Evolutionary conservation across 92 coral and sea anemone genomes (phyloP).

Genomic region (Porites cylindrica): DNA sequence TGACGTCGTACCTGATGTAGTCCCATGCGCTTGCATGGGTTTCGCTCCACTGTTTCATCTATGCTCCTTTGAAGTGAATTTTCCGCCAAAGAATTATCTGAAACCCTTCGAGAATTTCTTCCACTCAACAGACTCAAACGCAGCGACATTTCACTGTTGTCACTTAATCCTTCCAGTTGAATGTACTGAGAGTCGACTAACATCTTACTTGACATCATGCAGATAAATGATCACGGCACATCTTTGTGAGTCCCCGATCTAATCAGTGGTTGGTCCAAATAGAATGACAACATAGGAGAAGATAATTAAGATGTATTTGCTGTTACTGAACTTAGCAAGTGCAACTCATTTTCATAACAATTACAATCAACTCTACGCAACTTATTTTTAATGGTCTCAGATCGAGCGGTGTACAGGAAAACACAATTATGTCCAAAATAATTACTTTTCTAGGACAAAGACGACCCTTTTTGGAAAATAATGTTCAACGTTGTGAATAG

Average conservation of each 20-base stretch:
- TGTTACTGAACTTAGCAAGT: slow-evolving; percentile 3
- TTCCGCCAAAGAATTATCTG: slow-evolving; percentile 22
- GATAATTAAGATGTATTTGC: not conserved
- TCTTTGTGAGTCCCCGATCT: slow-evolving; percentile 32
- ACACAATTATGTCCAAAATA: slow-evolving; percentile 7
- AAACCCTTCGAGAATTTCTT: slow-evolving; percentile 28
- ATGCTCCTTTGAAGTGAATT: slow-evolving; percentile 45
- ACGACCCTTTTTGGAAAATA: not conserved
- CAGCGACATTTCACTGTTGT: slow-evolving; percentile 32
- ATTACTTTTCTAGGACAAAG: slow-evolving; percentile 10
- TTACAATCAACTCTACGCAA: slow-evolving; percentile 7
- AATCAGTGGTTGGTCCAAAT: slow-evolving; percentile 33
- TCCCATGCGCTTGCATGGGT: slow-evolving; percentile 56
- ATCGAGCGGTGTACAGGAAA: slow-evolving; percentile 10
- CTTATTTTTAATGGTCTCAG: slow-evolving; percentile 25
- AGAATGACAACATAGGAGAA: not conserved
- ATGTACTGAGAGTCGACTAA: slow-evolving; percentile 34
- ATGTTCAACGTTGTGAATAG: not conserved
- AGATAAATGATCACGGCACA: slow-evolving; percentile 4
- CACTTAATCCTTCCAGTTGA: slow-evolving; percentile 25
- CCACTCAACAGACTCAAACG: slow-evolving; percentile 9
- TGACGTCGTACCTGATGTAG: slow-evolving; percentile 61
- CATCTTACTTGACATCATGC: slow-evolving; percentile 15
- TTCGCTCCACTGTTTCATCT: slow-evolving; percentile 69
- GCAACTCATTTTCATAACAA: slow-evolving; percentile 44